Percentiles rank a stretch among this genome's conserved stretches.
phyloP scores from a whole-genome alignment of 2,797 vertebrate species.

The Propithecus deckenii region DNA sequence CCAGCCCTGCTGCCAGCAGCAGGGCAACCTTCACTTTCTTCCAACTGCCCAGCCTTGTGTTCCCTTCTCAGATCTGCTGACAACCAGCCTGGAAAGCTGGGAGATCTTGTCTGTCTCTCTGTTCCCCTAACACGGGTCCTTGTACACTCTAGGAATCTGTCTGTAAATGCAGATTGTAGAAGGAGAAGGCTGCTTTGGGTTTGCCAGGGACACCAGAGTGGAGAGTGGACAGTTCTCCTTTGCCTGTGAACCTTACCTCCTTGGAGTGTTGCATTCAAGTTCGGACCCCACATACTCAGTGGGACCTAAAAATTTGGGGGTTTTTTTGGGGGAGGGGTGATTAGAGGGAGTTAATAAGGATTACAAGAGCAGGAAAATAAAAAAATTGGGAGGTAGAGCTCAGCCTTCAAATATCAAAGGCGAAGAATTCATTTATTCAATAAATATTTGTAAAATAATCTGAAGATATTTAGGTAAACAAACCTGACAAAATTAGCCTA shows the following conservation, averaged over 20 bases:
- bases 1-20: not conserved
- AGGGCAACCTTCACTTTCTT: not conserved
- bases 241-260: not conserved
- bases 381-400: not conserved
- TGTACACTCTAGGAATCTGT: not conserved
- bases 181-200: not conserved
- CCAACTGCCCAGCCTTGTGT: not conserved
- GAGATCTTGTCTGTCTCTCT: not conserved
- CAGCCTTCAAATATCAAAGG: not conserved
- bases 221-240: not conserved
- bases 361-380: not conserved
- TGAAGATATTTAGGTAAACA: not conserved
- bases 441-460: constrained; percentile 5
- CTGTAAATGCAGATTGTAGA: not conserved
- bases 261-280: not conserved
- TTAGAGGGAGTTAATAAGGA: not conserved
- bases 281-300: not conserved
- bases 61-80: not conserved
- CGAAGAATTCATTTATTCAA: not conserved
- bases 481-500: not conserved
- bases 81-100: not conserved
- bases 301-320: not conserved
- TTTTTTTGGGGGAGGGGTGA: not conserved
- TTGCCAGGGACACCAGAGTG: not conserved
- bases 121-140: not conserved